Base-by-base conservation (phyloP, 2,797 vertebrate species). In the Megaceryle alcyon region DNA sequence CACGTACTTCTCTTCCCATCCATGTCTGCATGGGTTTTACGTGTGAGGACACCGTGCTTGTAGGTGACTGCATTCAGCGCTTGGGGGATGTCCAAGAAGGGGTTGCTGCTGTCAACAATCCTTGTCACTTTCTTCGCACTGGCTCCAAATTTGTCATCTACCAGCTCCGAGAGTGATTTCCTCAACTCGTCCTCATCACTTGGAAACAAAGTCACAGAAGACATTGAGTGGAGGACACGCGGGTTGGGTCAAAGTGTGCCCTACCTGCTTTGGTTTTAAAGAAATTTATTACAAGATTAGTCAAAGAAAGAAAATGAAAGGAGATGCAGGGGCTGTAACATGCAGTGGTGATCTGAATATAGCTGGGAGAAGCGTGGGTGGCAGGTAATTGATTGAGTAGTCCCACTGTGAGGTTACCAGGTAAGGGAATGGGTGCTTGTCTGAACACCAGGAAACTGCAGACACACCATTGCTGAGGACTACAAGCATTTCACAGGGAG, bases 1-100 rank as follows among this genome's bases (percentile, higher is more conserved):
- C 82, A 98, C 99, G 69, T 98, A 99, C 99, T 99, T 98, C 99
- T 99, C 96, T 99, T 99, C 93, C 99, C 99, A 48, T 99, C 99
- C 99, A 99, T 99, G 96, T 99, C 99, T 1, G 99, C 99, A 1
- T 99, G 99, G 87, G 99, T 99, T 98, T 99, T 99, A 69, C 99
- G 98, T 2, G 98, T 99, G 96, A 99, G 98, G 91, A 99, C 98
- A 1, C 99, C 99, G 1, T 99, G 99, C 97, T 99, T 99, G 98
- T 99, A 99, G 72, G 99, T 99, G 90, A 99, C 96, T 1, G 99
- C 99, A 0, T 99, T 99, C 86, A 99, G 97, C 2, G 99, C 98
- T 70, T 99, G 98, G 6, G 99, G 99, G 90, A 99, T 98, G 96
- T 99, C 99, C 84, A 99, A 98, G 98, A 99, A 99, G 92, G 99